Conservation (phyloP, 92 coral and sea anemone genomes). For the Epizoanthus ramosus region DNA sequence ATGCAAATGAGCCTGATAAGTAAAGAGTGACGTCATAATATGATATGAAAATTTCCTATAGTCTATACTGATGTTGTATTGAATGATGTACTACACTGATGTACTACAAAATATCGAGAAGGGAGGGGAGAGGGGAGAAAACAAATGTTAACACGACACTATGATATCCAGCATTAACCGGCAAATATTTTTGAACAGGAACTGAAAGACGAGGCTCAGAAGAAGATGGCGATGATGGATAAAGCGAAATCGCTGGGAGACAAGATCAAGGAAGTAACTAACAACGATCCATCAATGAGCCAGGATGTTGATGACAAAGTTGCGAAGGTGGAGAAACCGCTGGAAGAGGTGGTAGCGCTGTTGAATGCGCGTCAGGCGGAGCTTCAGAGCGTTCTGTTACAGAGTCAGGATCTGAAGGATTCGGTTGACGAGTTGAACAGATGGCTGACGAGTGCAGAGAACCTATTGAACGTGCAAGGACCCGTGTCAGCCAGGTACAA, state of each 20-base stretch:
- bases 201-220: slow-evolving; percentile 77
- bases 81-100: no score
- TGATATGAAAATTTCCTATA: no score
- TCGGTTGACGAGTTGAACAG: slow-evolving; percentile 81
- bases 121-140: no score
- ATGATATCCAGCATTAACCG: neutral
- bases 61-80: no score
- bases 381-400: slow-evolving; percentile 78
- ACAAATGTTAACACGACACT: neutral
- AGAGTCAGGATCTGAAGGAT: slow-evolving; percentile 85
- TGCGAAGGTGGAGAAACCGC: slow-evolving; percentile 67
- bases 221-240: slow-evolving; percentile 73
- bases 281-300: slow-evolving; percentile 66
- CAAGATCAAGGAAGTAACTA: slow-evolving; percentile 75
- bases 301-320: slow-evolving; percentile 79
- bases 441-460: slow-evolving; percentile 84
- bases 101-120: no score
- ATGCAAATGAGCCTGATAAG: no score
- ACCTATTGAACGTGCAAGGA: slow-evolving; percentile 80
- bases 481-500: slow-evolving; percentile 89
- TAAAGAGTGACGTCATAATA: no score
- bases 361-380: slow-evolving; percentile 80
- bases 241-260: slow-evolving; percentile 80
- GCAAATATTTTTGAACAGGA: slow-evolving; percentile 47
- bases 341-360: slow-evolving; percentile 64